Evolutionary conservation across 2,888 invertebrate genomes (phyloP), one percentile per base, ranked within the genome.

Genomic region (Empis livida): DNA sequence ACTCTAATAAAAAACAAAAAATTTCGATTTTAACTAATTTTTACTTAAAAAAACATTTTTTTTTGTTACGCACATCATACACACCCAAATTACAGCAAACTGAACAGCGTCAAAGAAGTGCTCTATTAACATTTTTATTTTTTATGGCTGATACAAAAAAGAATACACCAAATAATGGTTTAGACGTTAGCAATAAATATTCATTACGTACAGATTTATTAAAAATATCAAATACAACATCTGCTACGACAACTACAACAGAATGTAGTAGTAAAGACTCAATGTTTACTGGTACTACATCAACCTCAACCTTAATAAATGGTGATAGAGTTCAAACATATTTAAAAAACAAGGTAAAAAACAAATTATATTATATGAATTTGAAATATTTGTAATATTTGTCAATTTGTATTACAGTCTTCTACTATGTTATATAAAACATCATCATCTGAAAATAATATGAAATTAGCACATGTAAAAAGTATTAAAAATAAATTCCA

Each of bases 61-160:
- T 27, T 27, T 9, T 27, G 20, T 20, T 20, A 27, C 23, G 23
- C 23, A 27, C 9, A 27, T 27, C 23, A 8, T 27, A 27, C 23
- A 27, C 23, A 27, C 9, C 23, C 23, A 27, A 20, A 27, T 35
- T 52, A 16, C 38, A 61, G 57, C 68, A 78, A 77, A 73, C 75
- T 53, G 71, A 80, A 42, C 62, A 80, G 48, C 75, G 77, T 55
- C 77, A 80, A 59, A 71, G 79, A 53, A 74, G 74, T 47, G 74
- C 78, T 30, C 67, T 82, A 13, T 56, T 79, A 53, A 68, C 73
- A 39, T 67, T 80, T 50, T 62, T 80, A 41, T 60, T 57, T 42
- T 57, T 56, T 38, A 59, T 62, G 61, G 59, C 60, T 14, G 59
- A 61, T 46, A 57, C 57, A 5, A 57, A 59, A 10, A 48, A 35